phyloP scores from a whole-genome alignment of 37 sponge, comb jelly and placozoan species.

The Chondrilla cf. caribensis region DNA sequence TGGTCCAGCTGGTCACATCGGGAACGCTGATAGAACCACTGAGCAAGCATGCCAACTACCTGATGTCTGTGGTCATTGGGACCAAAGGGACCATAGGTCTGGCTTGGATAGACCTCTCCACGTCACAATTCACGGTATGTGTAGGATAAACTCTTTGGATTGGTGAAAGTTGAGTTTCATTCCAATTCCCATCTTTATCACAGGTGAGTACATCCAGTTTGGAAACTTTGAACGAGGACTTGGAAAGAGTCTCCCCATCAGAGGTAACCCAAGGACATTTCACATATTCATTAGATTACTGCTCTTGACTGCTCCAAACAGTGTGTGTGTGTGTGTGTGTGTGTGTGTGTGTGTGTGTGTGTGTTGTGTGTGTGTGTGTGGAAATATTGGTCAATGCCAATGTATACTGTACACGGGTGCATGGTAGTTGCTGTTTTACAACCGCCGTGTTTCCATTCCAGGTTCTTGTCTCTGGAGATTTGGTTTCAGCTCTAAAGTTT shows the following conservation, averaged over 20 bases:
- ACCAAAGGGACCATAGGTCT: slow-evolving; percentile 58
- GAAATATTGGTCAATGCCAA: not conserved
- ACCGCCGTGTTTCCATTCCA: slow-evolving; percentile 16
- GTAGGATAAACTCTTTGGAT: not conserved
- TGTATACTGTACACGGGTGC: not conserved
- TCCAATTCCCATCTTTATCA: not conserved
- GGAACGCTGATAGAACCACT: slow-evolving; percentile 83
- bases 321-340: too few relatives aligned
- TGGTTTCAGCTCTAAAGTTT: not conserved
- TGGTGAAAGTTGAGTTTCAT: not conserved
- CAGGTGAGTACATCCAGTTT: not conserved
- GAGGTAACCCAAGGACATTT: too few relatives aligned
- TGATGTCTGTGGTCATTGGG: slow-evolving; percentile 62
- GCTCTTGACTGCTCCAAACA: too few relatives aligned
- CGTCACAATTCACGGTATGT: slow-evolving; percentile 73
- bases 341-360: too few relatives aligned
- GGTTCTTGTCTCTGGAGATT: slow-evolving; percentile 40
- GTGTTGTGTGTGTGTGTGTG: too few relatives aligned
- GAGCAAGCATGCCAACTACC: slow-evolving; percentile 62
- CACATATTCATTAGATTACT: too few relatives aligned
- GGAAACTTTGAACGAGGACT: slow-evolving; percentile 51
- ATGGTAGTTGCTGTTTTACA: too few relatives aligned
- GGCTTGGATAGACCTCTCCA: slow-evolving; percentile 84
- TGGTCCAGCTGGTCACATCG: slow-evolving; percentile 77
- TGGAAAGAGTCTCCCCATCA: slow-evolving; percentile 76